A percentile compares a stretch with the other conserved stretches of the same genome.
Evolutionary conservation across 1,140 invertebrate species (phyloP).

Genomic region (Ceratoteleas bidentatus): DNA sequence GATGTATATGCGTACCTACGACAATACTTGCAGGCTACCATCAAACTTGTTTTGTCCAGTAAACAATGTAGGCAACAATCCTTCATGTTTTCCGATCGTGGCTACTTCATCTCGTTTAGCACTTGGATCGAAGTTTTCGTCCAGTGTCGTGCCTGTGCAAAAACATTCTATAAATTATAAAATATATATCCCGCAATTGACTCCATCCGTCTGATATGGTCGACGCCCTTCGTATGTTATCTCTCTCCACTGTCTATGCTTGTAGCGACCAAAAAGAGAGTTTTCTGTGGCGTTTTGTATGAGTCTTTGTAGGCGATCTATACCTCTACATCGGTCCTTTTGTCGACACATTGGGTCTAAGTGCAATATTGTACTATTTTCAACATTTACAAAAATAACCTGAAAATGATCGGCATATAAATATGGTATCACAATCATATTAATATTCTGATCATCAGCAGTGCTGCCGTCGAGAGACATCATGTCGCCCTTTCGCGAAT

Average conservation of each 20-base stretch:
- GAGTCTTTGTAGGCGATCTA: too few relatives aligned
- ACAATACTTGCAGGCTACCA: constrained; percentile 31
- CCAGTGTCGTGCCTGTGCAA: constrained; percentile 4
- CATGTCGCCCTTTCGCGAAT: too few relatives aligned
- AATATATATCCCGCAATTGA: constrained; percentile 23
- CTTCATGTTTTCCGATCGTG: constrained; percentile 12
- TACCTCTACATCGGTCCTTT: too few relatives aligned
- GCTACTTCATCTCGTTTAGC: background rate
- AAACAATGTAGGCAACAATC: constrained; percentile 23
- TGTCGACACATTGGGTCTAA: too few relatives aligned
- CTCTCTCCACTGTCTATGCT: background rate
- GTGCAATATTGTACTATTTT: too few relatives aligned
- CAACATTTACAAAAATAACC: too few relatives aligned
- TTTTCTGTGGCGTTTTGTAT: too few relatives aligned
- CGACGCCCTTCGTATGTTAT: background rate
- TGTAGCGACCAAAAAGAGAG: too few relatives aligned
- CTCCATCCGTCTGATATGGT: constrained; percentile 8
- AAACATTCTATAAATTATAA: constrained; percentile 25
- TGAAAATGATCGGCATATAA: too few relatives aligned
- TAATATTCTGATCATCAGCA: too few relatives aligned
- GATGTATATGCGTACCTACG: constrained; percentile 4
- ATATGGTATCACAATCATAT: too few relatives aligned
- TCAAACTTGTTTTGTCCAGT: background rate
- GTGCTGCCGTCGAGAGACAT: too few relatives aligned
- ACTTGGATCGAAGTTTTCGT: background rate